A percentile compares a stretch with the other conserved stretches of the same genome.
Conservation (phyloP, 2,888 invertebrate species). For the Calliopum simillimum region DNA sequence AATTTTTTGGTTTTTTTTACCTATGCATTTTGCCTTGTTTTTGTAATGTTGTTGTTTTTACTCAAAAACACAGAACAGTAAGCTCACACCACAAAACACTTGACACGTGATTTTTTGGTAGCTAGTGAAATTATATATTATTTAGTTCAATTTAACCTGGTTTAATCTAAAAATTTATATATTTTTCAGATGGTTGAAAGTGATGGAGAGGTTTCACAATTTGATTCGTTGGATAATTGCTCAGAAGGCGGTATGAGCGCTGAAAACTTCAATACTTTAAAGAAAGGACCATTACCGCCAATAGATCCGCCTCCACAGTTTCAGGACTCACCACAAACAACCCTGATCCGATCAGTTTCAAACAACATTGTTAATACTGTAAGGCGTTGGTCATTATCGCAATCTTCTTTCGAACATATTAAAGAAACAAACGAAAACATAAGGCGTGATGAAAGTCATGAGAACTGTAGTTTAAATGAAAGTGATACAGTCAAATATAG, state of each 20-base stretch:
- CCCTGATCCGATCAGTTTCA: conserved; percentile 62
- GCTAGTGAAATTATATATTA: too few relatives aligned
- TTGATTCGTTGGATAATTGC: conserved; percentile 79
- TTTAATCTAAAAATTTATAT: background rate
- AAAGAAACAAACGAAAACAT: conserved; percentile 47
- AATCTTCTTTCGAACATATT: conserved; percentile 62
- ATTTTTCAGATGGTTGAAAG: conserved; percentile 79
- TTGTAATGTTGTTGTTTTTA: too few relatives aligned
- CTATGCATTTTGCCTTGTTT: too few relatives aligned
- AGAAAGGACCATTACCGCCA: conserved; percentile 79
- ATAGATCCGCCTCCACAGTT: conserved; percentile 90
- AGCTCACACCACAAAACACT: too few relatives aligned
- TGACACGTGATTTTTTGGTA: too few relatives aligned
- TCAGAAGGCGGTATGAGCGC: conserved; percentile 83
- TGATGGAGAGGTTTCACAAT: conserved; percentile 84
- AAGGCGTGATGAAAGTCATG: conserved; percentile 33
- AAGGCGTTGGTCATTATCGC: conserved; percentile 63
- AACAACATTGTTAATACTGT: conserved; percentile 60
- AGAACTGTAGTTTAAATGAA: conserved; percentile 27
- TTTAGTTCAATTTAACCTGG: too few relatives aligned
- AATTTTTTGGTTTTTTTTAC: too few relatives aligned
- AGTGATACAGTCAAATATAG: conserved; percentile 19
- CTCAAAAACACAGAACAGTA: too few relatives aligned
- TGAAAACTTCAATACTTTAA: conserved; percentile 85
- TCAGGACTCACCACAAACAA: conserved; percentile 71